phyloP scores from a whole-genome alignment of 2,797 vertebrate genomes.

The Sebastes itinus region DNA sequence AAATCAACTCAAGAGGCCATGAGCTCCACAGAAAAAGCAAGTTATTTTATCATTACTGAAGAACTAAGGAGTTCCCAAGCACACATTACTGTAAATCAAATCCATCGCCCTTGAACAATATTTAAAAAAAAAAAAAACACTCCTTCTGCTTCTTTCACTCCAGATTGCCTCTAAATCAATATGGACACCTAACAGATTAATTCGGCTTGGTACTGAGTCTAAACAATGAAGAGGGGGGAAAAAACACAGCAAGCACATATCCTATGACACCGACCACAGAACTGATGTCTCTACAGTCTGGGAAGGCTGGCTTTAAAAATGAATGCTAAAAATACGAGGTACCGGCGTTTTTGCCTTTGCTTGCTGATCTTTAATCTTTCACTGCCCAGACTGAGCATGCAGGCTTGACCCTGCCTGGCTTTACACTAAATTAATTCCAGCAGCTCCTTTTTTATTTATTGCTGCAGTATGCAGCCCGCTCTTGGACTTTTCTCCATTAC shows the following conservation, averaged over 20 bases:
- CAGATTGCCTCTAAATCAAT: slow-evolving; percentile 65
- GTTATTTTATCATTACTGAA: slow-evolving; percentile 74
- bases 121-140: slow-evolving; percentile 33
- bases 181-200: slow-evolving; percentile 61
- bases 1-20: slow-evolving; percentile 73
- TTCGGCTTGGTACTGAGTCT: slow-evolving; percentile 34
- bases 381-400: slow-evolving; percentile 71
- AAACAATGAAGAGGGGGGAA: slow-evolving; percentile 15
- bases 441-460: slow-evolving; percentile 77
- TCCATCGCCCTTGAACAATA: slow-evolving; percentile 54
- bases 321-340: slow-evolving; percentile 57
- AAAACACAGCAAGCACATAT: slow-evolving; percentile 29
- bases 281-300: slow-evolving; percentile 40
- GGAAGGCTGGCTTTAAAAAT: slow-evolving; percentile 46
- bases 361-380: slow-evolving; percentile 80
- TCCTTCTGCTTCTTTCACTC: slow-evolving; percentile 50
- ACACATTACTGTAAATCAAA: slow-evolving; percentile 75
- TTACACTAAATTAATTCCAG: slow-evolving; percentile 79
- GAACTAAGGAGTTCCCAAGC: slow-evolving; percentile 69
- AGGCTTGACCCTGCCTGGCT: slow-evolving; percentile 77
- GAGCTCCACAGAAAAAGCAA: slow-evolving; percentile 48
- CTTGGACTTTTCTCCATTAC: slow-evolving; percentile 74
- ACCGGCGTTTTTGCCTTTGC: slow-evolving; percentile 69
- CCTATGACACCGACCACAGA: slow-evolving; percentile 54
- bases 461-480: slow-evolving; percentile 70